phyloP scores from a whole-genome alignment of 2,888 invertebrate species.

The Bombyx huttoni region DNA sequence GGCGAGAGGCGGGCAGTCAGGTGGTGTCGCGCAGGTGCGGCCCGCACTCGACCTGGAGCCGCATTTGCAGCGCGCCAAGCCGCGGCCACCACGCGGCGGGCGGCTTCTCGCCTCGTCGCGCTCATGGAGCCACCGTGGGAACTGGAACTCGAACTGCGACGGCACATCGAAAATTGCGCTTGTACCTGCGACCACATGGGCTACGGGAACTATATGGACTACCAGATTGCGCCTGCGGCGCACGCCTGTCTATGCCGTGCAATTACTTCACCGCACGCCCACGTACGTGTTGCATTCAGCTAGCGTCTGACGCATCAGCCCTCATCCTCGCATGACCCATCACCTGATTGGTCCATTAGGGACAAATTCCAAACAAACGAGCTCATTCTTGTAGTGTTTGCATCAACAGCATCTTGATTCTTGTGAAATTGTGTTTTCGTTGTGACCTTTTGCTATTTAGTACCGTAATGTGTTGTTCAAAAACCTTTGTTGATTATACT shows the following conservation, averaged over 20 bases:
- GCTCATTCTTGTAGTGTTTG: constrained; percentile 6
- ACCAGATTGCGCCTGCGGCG: constrained; percentile 78
- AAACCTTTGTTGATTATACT: neutral
- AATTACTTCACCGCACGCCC: constrained; percentile 67
- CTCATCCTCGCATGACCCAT: constrained; percentile 34
- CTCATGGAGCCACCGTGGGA: constrained; percentile 74
- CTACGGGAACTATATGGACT: constrained; percentile 93
- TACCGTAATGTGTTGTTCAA: neutral
- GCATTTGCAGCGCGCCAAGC: constrained; percentile 47
- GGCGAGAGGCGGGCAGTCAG: constrained; percentile 53
- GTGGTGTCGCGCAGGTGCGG: constrained; percentile 59
- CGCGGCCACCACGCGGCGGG: constrained; percentile 51
- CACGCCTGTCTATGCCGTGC: constrained; percentile 67
- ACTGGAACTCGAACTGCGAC: constrained; percentile 87
- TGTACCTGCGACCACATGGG: constrained; percentile 96
- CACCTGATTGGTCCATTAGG: constrained; percentile 26
- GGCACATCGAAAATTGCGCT: constrained; percentile 90
- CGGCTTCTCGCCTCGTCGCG: constrained; percentile 49
- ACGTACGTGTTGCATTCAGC: constrained; percentile 45
- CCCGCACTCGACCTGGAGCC: constrained; percentile 57
- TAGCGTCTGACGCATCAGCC: constrained; percentile 18
- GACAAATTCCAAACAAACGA: constrained; percentile 23
- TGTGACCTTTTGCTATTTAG: constrained; percentile 16
- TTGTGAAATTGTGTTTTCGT: constrained; percentile 15
- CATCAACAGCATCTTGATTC: neutral